These are phyloP conservation scores for Euglossa dilemma DNA, from an alignment of 1,140 invertebrate genomes.

Conservation along the genomic window DNA sequence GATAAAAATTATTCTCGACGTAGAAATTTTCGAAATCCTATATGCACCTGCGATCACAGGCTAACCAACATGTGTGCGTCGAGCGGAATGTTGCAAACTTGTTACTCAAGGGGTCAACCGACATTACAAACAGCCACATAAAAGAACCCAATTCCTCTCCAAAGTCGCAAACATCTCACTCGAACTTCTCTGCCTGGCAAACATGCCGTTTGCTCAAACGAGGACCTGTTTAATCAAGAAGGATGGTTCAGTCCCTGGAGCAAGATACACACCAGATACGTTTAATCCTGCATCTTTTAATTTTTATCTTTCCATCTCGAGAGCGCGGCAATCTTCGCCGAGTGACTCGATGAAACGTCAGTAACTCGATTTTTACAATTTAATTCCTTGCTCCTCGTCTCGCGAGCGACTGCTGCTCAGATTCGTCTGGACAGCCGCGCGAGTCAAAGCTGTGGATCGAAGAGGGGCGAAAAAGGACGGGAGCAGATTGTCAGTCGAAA, in stretches of 20 bases:
- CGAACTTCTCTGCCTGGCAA: not conserved
- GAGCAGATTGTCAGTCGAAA: not conserved
- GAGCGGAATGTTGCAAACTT: not conserved
- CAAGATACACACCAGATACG: not conserved
- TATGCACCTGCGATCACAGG: too few species aligned
- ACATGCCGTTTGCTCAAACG: too few species aligned
- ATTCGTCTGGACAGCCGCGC: not conserved
- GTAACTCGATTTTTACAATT: not conserved
- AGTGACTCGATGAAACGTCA: slow-evolving; percentile 8
- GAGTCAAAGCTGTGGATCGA: not conserved
- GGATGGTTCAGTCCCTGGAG: too few species aligned
- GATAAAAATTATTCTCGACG: too few species aligned
- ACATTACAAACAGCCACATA: too few species aligned
- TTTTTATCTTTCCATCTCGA: not conserved
- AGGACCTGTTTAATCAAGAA: not conserved
- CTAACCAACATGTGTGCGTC: too few species aligned
- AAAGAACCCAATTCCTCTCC: not conserved
- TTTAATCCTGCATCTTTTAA: slow-evolving; percentile 26
- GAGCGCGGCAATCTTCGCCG: not conserved
- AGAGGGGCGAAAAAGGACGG: not conserved
- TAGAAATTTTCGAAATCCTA: too few species aligned
- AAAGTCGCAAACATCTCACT: not conserved
- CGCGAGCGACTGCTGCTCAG: not conserved
- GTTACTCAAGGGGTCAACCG: too few species aligned
- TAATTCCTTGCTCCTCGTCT: not conserved